phyloP scores from a whole-genome alignment of 2,888 invertebrate species.

The Tetranychus truncatus region DNA sequence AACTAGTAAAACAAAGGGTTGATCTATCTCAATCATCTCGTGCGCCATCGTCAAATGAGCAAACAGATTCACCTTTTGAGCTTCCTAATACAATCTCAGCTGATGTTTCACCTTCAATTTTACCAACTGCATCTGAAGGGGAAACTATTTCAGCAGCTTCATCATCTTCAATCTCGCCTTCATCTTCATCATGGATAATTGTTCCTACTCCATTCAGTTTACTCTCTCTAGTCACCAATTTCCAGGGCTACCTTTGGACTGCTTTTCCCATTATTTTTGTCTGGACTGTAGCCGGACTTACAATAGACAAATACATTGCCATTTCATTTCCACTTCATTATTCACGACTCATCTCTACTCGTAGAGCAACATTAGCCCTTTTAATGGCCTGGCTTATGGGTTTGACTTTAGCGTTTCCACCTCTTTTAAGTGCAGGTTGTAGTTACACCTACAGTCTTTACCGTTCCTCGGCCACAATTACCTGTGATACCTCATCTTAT shows the following conservation, averaged over 20 bases:
- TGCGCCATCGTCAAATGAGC: too few relatives aligned
- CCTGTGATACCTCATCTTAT: neutral
- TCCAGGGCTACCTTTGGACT: slow-evolving; percentile 34
- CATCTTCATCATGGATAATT: slow-evolving; percentile 1
- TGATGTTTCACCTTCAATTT: neutral
- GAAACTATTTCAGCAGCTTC: neutral
- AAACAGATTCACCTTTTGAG: neutral
- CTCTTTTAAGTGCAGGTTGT: slow-evolving; percentile 20
- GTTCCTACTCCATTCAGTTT: neutral
- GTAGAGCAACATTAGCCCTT: slow-evolving; percentile 48
- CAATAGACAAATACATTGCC: slow-evolving; percentile 48
- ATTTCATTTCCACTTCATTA: slow-evolving; percentile 62
- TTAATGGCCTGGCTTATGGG: slow-evolving; percentile 42
- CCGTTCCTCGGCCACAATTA: slow-evolving; percentile 10
- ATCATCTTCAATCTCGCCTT: neutral
- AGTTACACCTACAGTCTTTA: slow-evolving; percentile 17
- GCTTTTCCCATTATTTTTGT: slow-evolving; percentile 53
- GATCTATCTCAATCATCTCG: neutral
- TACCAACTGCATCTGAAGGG: neutral
- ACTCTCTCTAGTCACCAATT: slow-evolving; percentile 16
- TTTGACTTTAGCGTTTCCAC: slow-evolving; percentile 27
- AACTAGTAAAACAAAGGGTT: neutral
- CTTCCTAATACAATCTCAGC: neutral
- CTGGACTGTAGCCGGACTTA: slow-evolving; percentile 61
- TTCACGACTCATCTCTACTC: slow-evolving; percentile 52